Base-by-base conservation (phyloP, 2,797 vertebrate genomes). In the Lacerta agilis region DNA sequence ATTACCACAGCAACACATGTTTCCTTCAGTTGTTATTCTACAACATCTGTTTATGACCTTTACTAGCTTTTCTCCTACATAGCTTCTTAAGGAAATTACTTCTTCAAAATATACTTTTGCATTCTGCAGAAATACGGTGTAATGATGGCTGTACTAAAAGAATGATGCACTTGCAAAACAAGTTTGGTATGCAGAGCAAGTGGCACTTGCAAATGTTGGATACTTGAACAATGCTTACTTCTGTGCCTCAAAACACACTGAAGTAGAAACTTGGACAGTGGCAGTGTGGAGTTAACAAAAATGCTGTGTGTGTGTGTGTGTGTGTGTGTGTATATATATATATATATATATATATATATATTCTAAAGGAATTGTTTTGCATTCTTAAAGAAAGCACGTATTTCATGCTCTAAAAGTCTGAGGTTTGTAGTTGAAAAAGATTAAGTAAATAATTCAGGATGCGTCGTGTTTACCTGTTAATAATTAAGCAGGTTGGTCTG, bases 391-490 rank as follows among this genome's bases (percentile, higher is more conserved):
- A 92, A 86, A 88, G 84, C 92, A 90, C 67, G 94, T 93, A 94
- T 95, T 97, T 94, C 89, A 95, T 94, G 91, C 95, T 96, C 91
- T 93, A 96, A 94, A 97, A 95, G 85, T 95, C 95, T 94, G 87
- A 95, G 94, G 92, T 94, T 96, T 96, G 94, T 95, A 96, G 94
- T 95, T 95, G 89, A 95, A 95, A 92, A 95, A 93, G 93, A 94
- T 95, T 96, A 96, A 94, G 95, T 96, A 96, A 97, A 97, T 97
- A 96, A 96, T 97, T 97, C 90, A 97, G 91, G 96, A 95, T 96
- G 93, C 93, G 93, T 96, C 95, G 92, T 97, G 91, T 96, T 97
- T 97, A 96, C 94, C 95, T 96, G 95, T 97, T 97, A 97, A 97
- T 97, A 96, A 97, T 97, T 97, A 96, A 97, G 90, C 90, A 96